Evolutionary conservation across 2,797 vertebrate species (phyloP), one percentile per base, ranked within the genome.

Genomic region (Distichodus sexfasciatus): DNA sequence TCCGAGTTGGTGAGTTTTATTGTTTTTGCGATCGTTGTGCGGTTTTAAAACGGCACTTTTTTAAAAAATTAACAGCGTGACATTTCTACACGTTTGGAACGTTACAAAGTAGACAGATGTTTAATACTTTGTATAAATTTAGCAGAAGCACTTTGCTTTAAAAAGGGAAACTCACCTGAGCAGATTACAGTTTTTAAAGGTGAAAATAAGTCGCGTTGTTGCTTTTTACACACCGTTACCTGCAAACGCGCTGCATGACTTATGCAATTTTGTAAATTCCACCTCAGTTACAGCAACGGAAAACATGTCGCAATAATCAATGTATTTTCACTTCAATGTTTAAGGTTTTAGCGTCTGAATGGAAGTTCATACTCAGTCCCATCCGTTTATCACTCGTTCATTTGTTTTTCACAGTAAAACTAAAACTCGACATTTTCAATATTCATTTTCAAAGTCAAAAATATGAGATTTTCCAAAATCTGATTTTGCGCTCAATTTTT

Each of bases 91-190:
- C 50, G 11, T 51, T 58, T 50, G 26, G 17, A 48, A 71, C 19
- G 12, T 61, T 57, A 61, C 19, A 44, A 10, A 47, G 47, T 23
- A 54, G 58, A 57, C n/a, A n/a, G n/a, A n/a, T n/a, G n/a, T n/a
- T n/a, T n/a, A n/a, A n/a, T n/a, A n/a, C n/a, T 11, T 10, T 59
- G 17, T 19, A 44, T 33, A 44, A 67, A n/a, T 54, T 68, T 72
- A 69, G 58, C 36, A 58, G 55, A 74, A 79, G 73, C 71, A 67
- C 71, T 74, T 72, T 75, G 71, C 69, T 79, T 75, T 71, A 54
- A 60, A 66, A 54, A 14, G 12, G 59, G 17, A 35, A 65, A 47
- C 6, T n/a, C 14, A 50, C 41, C 17, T 28, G 57, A 59, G 38
- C 29, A 43, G 38, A 24, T 58, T 64, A 57, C 41, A 12, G 12